phyloP scores from a whole-genome alignment of 2,113 vertebrate species.

The Cephalopterus ornatus region DNA sequence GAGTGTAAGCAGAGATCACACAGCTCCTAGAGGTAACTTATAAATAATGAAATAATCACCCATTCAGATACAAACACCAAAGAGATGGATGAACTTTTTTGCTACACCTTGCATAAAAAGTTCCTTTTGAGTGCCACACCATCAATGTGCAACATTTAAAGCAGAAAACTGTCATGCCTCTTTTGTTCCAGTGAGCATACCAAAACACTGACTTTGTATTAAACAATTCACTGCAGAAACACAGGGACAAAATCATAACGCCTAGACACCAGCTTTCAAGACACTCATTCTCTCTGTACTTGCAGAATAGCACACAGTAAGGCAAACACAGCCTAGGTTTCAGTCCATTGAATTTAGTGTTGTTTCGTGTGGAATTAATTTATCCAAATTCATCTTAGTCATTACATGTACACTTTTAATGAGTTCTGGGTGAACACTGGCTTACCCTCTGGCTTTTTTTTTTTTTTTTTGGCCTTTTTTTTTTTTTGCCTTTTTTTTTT shows the following conservation, averaged over 20 bases:
- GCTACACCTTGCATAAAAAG: conserved; percentile 1
- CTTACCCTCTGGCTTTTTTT: neutral
- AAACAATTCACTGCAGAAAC: neutral
- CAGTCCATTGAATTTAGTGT: neutral
- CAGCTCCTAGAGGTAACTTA: neutral
- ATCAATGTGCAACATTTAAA: neutral
- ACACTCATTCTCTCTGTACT: neutral
- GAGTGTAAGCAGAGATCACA: neutral
- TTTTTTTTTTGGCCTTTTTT: neutral
- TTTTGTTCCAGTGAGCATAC: neutral
- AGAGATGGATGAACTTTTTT: conserved; percentile 2
- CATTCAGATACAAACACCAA: neutral
- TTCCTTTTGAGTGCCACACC: neutral
- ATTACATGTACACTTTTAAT: neutral
- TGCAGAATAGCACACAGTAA: neutral
- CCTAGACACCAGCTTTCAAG: neutral
- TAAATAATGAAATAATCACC: conserved; percentile 30
- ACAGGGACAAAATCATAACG: neutral
- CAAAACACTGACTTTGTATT: neutral
- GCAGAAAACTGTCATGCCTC: neutral
- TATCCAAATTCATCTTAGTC: neutral
- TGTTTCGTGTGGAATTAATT: neutral
- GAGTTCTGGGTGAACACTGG: neutral
- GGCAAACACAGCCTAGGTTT: neutral
- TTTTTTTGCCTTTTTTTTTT: neutral